Conservation (phyloP, 2,797 vertebrate genomes). For the Melanotaenia trifasciata region DNA sequence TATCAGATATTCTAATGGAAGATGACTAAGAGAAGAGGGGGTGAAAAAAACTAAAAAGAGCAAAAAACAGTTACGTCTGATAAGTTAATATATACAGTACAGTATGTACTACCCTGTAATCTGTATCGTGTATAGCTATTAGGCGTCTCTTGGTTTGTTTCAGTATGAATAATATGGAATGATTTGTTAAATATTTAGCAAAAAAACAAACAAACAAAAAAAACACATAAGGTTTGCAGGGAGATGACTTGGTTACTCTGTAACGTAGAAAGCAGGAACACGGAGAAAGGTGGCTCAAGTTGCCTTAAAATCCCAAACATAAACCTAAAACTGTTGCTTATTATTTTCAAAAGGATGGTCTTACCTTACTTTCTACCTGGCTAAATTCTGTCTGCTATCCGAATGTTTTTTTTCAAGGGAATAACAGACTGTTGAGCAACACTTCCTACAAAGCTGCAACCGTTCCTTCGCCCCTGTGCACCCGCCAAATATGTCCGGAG, state of each 20-base stretch:
- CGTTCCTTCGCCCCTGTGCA: slow-evolving; percentile 33
- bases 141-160: too few species aligned
- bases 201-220: neutral
- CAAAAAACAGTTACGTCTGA: neutral
- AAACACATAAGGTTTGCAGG: neutral
- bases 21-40: too few species aligned
- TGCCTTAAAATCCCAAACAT: neutral
- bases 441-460: slow-evolving; percentile 30
- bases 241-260: neutral
- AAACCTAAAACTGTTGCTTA: neutral
- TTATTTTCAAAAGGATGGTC: neutral
- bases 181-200: neutral
- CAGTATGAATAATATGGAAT: neutral
- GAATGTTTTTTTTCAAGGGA: slow-evolving; percentile 1
- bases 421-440: slow-evolving; percentile 14
- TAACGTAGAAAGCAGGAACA: slow-evolving; percentile 13
- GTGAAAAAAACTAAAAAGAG: neutral
- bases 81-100: neutral
- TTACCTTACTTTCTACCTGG: slow-evolving; percentile 41
- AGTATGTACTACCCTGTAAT: neutral
- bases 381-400: neutral
- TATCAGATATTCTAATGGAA: too few species aligned
- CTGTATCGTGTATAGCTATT: neutral
- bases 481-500: slow-evolving; percentile 64
- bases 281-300: slow-evolving; percentile 21